Evolutionary conservation across 2,113 vertebrate genomes (phyloP), one percentile per base, ranked within the genome.

Genomic region (Nothocercus nigrocapillus): DNA sequence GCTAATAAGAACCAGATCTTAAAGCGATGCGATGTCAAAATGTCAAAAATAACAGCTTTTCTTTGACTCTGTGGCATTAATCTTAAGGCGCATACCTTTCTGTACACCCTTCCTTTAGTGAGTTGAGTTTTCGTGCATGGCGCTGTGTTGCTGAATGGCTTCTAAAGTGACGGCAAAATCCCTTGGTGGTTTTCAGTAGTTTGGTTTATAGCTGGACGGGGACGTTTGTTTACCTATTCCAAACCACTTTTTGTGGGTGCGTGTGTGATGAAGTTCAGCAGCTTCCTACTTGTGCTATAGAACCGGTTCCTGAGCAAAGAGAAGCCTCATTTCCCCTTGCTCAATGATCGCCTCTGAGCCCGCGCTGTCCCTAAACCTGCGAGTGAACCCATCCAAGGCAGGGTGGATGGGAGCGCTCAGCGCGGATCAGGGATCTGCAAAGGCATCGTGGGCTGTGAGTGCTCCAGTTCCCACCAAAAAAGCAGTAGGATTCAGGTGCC

Each of bases 1-100:
- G 56, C 94, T 98, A 98, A 97, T 97, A 97, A 97, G 96, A 98
- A 97, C 94, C 97, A 98, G 96, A 98, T 96, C 82, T 87, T 96
- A 92, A 97, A 95, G 90, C 89, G 93, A 97, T 89, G 96, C 90
- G 89, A 68, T 97, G 97, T 98, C 97, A 97, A 94, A 93, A 97
- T 98, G 96, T 98, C 97, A 97, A 94, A 97, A 97, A 94, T 95
- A 94, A 95, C 93, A 96, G 89, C 87, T 94, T 96, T 97, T 96
- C 93, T 95, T 97, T 97, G 91, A 95, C 89, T 97, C 74, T 54
- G 3, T 70, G n/a, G 83, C 96, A 97, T 97, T 95, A 93, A 96
- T 95, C 95, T 96, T 82, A 44, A 89, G 61, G 84, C 86, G 76
- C 85, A 90, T 73, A 90, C 88, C 82, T 96, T 95, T 93, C 73